Base-by-base conservation (phyloP, 2,797 vertebrate species). In the Gephyroberyx darwinii region DNA sequence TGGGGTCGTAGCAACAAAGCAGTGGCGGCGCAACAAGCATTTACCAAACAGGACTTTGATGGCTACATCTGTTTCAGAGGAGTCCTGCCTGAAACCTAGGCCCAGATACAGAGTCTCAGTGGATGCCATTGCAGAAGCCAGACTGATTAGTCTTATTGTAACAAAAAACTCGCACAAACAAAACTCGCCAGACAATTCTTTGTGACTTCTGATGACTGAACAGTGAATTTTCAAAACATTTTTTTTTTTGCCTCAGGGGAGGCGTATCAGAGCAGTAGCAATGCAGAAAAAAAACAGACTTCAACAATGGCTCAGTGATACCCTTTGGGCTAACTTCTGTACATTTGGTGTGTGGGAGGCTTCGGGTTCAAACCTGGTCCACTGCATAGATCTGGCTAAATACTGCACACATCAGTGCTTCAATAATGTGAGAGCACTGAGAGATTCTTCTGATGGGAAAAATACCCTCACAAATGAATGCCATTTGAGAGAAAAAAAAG, bases 381-480 rank as follows among this genome's bases (percentile, higher is more conserved):
- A 59, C 30, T 66, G 56, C 59, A 76, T 50, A 55, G 63, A 84
- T 75, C 65, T 66, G 39, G 65, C 53, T 78, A 76, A 80, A 79
- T 41, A 58, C 17, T 13, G 30, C 56, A 55, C 16, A 71, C 69
- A 58, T 82, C 65, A 66, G 41, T 72, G 68, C 68, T 63, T 85
- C 57, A 75, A 51, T 80, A 78, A 85, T 87, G 65, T 72, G 52
- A 66, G 51, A 75, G 63, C 65, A 64, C 43, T 60, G 69, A 78
- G 71, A 77, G 61, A 35, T 22, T 83, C 26, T 20, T 71, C 39
- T 67, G 13, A 43, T 59, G 31, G 52, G n/a, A 48, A 9, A 35
- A 31, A 71, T 30, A 52, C 14, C 61, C 52, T 41, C 3, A 47
- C 59, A 66, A 80, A 75, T 69, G 66, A 83, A 83, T 56, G 33